phyloP scores from a whole-genome alignment of 2,113 vertebrate species.

The Pardalotus punctatus region DNA sequence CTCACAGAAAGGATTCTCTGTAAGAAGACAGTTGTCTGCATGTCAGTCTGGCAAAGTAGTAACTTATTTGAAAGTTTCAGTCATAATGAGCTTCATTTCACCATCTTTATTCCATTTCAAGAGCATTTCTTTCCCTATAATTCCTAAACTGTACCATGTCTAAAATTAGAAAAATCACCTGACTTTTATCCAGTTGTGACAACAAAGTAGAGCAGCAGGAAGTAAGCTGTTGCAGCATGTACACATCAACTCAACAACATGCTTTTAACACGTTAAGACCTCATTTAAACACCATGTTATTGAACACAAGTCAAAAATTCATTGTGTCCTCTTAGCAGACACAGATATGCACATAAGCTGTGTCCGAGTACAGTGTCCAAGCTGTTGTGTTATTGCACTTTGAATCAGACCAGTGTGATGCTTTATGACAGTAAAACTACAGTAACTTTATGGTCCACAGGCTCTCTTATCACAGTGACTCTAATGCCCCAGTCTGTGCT shows the following conservation, averaged over 20 bases:
- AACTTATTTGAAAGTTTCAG: background rate
- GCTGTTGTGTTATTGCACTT: background rate
- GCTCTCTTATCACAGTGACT: background rate
- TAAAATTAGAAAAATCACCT: background rate
- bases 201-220: background rate
- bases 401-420: background rate
- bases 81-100: background rate
- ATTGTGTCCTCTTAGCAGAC: background rate
- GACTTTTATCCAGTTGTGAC: background rate
- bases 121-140: background rate
- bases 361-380: background rate
- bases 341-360: background rate
- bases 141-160: background rate
- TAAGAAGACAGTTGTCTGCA: background rate
- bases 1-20: background rate
- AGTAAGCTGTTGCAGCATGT: background rate
- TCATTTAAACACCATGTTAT: background rate
- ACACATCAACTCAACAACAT: background rate
- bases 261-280: background rate
- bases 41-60: background rate
- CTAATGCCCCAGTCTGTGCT: background rate
- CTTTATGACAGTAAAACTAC: background rate
- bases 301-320: background rate
- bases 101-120: background rate
- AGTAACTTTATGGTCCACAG: background rate